These are phyloP conservation scores for Suricata suricatta DNA, from an alignment of 2,113 vertebrate species.

Conservation along the genomic window DNA sequence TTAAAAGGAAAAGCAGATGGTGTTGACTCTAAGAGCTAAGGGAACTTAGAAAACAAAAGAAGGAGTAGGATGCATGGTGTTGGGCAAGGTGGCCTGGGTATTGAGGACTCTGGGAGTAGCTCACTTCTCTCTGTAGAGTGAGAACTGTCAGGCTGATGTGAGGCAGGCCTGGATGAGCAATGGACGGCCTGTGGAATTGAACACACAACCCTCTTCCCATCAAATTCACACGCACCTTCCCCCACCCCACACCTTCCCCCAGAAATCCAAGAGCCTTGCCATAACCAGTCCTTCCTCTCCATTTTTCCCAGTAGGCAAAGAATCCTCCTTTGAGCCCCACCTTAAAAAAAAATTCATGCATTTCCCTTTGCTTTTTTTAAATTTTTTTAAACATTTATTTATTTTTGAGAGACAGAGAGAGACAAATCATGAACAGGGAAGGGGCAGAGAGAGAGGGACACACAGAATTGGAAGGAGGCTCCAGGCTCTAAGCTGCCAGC, in stretches of 20 bases:
- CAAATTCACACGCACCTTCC: rapidly evolving
- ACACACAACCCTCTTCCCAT: rapidly evolving
- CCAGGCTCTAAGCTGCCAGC: too few relatives aligned
- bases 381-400: too few relatives aligned
- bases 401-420: too few relatives aligned
- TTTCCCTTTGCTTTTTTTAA: slow-evolving; percentile 17
- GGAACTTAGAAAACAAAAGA: neutral
- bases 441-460: too few relatives aligned
- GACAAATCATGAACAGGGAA: too few relatives aligned
- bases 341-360: neutral
- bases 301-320: neutral
- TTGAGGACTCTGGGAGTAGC: neutral
- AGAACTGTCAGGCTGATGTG: neutral
- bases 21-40: neutral
- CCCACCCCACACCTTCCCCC: neutral
- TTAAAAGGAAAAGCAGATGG: neutral
- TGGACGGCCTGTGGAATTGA: rapidly evolving
- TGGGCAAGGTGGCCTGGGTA: neutral
- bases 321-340: neutral
- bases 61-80: neutral
- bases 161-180: neutral
- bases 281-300: neutral
- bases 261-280: neutral
- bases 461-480: too few relatives aligned
- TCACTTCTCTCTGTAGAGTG: neutral